Conservation (phyloP, 2,113 vertebrate species). For the Bungarus multicinctus region DNA sequence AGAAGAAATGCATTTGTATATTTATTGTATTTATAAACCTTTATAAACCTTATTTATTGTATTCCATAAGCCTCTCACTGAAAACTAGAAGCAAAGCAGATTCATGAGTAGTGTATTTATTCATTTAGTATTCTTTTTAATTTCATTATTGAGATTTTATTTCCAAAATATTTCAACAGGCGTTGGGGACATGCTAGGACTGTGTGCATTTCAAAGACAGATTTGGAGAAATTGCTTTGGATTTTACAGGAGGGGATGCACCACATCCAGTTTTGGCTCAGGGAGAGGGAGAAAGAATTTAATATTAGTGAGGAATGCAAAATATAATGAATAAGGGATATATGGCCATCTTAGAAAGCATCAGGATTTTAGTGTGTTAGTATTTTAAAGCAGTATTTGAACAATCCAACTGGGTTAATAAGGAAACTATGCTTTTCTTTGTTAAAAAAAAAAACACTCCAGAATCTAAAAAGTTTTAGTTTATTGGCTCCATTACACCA, state of each 20-base stretch:
- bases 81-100: not conserved
- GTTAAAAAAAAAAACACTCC: not conserved
- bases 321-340: not conserved
- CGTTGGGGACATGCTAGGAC: not conserved
- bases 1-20: not conserved
- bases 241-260: not conserved
- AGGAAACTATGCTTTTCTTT: not conserved
- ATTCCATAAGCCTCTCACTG: not conserved
- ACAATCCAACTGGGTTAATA: not conserved
- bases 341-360: not conserved
- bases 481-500: slow-evolving; percentile 43
- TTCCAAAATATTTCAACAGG: not conserved
- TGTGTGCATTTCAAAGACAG: not conserved
- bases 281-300: not conserved
- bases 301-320: not conserved
- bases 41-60: too few relatives aligned
- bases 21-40: not conserved
- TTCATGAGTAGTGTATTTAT: not conserved
- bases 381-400: not conserved
- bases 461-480: slow-evolving; percentile 14
- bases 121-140: not conserved
- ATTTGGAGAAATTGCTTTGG: not conserved
- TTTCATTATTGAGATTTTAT: not conserved
- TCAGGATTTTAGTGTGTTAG: not conserved
- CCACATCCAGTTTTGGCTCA: not conserved